Conservation (phyloP, 1,140 invertebrate species). For the Pinna nobilis region DNA sequence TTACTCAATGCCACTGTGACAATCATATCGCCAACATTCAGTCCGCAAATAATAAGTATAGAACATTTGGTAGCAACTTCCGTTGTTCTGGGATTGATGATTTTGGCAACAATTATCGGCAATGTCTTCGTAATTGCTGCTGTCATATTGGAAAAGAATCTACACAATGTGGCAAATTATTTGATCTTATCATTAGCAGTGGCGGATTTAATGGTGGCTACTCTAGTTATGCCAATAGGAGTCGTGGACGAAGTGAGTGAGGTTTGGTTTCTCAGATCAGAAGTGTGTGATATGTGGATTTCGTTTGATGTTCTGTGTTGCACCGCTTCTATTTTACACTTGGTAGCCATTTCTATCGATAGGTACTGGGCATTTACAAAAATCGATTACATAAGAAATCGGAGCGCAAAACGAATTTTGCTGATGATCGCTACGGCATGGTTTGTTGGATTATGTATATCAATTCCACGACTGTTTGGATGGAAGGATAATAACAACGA, state of each 20-base stretch:
- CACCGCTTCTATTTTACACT: conserved; percentile 93
- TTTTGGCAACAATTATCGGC: conserved; percentile 79
- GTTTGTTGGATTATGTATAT: conserved; percentile 88
- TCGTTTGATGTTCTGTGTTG: conserved; percentile 94
- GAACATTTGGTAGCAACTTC: conserved; percentile 31
- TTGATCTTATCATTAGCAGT: conserved; percentile 96
- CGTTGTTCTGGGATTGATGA: conserved; percentile 69
- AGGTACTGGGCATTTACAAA: conserved; percentile 97
- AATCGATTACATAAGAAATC: conserved; percentile 94
- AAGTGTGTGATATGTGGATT: conserved; percentile 94
- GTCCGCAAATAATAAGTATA: conserved; percentile 42
- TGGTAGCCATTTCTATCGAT: conserved; percentile 95
- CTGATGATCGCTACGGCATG: conserved; percentile 94
- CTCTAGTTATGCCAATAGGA: conserved; percentile 77
- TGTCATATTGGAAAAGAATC: conserved; percentile 90
- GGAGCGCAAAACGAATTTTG: conserved; percentile 87
- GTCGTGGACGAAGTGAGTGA: conserved; percentile 77
- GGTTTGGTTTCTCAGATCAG: conserved; percentile 89
- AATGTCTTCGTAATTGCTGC: conserved; percentile 96
- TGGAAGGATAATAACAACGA: conserved; percentile 67
- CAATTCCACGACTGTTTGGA: conserved; percentile 87
- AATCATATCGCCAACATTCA: too few species aligned
- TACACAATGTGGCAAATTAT: conserved; percentile 93
- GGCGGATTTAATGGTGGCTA: conserved; percentile 95
- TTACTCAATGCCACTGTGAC: too few species aligned